Evolutionary conservation across 2,797 vertebrate genomes (phyloP).

Genomic region (Hozukius guyotensis): DNA sequence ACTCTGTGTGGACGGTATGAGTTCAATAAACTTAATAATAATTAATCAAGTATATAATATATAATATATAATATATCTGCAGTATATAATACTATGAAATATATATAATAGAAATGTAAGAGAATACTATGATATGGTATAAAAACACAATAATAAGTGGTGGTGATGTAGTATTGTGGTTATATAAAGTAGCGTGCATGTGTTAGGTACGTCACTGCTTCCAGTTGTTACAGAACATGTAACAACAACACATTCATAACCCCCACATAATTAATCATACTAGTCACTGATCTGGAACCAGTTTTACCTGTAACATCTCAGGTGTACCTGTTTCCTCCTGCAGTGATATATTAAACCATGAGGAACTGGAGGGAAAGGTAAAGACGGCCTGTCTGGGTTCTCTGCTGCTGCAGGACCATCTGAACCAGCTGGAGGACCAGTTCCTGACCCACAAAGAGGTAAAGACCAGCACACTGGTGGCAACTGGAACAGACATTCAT

Average conservation of each 20-base stretch:
- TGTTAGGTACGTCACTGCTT: neutral
- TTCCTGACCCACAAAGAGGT: slow-evolving; percentile 59
- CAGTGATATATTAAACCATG: slow-evolving; percentile 87
- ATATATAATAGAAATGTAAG: too few species aligned
- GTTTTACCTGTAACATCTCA: neutral
- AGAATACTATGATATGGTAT: neutral
- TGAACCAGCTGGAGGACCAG: slow-evolving; percentile 52
- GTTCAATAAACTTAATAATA: too few species aligned
- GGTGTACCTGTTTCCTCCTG: slow-evolving; percentile 29
- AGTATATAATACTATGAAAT: too few species aligned
- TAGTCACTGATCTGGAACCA: neutral
- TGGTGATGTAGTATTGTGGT: neutral
- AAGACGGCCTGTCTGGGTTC: slow-evolving; percentile 75
- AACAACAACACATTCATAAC: neutral
- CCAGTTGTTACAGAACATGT: neutral
- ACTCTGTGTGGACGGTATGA: too few species aligned
- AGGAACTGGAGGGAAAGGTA: slow-evolving; percentile 77
- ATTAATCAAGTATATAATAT: too few species aligned
- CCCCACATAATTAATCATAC: neutral
- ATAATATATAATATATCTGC: too few species aligned
- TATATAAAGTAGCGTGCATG: neutral
- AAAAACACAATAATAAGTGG: neutral
- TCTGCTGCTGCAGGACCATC: slow-evolving; percentile 42
- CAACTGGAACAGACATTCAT: neutral
- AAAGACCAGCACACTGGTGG: neutral